phyloP scores from a whole-genome alignment of 2,113 vertebrate species.

The Fukomys damarensis region DNA sequence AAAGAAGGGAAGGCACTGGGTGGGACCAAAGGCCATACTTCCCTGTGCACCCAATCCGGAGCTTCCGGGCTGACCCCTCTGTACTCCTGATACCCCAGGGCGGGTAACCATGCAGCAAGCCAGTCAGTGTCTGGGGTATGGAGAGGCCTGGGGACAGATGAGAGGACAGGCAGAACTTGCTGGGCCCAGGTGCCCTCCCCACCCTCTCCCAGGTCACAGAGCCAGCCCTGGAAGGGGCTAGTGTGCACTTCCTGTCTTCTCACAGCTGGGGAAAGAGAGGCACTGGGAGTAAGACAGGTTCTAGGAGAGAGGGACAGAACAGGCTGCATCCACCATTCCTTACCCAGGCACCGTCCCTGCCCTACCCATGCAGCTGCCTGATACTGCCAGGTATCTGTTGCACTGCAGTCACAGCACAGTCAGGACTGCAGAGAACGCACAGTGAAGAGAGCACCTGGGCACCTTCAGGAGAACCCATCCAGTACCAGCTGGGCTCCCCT shows the following conservation, averaged over 20 bases:
- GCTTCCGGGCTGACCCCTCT: neutral
- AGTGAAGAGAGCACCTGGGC: too few relatives aligned
- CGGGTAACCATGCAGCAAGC: too few relatives aligned
- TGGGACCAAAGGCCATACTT: neutral
- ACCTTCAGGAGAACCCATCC: neutral
- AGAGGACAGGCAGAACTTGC: neutral
- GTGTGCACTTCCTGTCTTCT: neutral
- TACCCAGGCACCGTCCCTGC: neutral
- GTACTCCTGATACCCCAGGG: too few relatives aligned
- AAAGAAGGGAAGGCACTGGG: too few relatives aligned
- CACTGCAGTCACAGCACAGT: neutral
- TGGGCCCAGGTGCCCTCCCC: neutral
- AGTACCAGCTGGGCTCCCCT: neutral
- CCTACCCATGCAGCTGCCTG: neutral
- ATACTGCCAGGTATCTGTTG: fast-evolving
- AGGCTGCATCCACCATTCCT: fast-evolving
- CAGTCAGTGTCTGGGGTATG: too few relatives aligned
- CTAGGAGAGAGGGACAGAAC: neutral
- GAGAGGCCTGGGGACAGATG: too few relatives aligned
- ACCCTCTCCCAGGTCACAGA: neutral
- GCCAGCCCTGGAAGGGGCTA: neutral
- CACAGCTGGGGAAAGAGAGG: neutral
- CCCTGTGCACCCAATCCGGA: neutral
- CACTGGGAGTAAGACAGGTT: neutral
- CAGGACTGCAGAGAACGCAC: neutral